A percentile compares a stretch with the other conserved stretches of the same genome.
Evolutionary conservation across 1,140 invertebrate species (phyloP).

Genomic region (Bemisia tabaci): DNA sequence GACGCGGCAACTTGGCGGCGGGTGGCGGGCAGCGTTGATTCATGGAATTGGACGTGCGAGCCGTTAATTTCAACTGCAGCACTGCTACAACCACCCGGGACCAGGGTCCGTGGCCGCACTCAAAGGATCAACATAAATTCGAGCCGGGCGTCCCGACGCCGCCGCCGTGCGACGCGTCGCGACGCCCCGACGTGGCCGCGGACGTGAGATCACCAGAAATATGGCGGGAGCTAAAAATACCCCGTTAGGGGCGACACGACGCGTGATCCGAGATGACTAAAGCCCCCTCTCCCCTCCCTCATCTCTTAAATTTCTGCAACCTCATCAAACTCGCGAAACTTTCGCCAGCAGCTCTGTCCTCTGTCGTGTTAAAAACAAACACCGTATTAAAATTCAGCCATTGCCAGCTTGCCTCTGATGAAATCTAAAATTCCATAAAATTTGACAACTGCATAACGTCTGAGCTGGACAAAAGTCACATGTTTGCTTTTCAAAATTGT

Average conservation of each 20-base stretch:
- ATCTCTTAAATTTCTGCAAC: neutral
- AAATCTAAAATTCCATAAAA: too few species aligned
- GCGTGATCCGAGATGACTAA: neutral
- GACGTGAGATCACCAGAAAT: neutral
- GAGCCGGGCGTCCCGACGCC: neutral
- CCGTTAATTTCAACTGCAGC: neutral
- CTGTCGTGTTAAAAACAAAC: too few species aligned
- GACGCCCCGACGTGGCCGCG: neutral
- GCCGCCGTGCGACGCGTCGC: too few species aligned
- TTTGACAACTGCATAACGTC: too few species aligned
- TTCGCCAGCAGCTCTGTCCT: too few species aligned
- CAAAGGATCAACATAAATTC: neutral
- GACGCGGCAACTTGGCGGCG: too few species aligned
- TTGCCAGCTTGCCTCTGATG: too few species aligned
- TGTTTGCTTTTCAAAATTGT: too few species aligned
- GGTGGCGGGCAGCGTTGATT: neutral
- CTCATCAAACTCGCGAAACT: neutral
- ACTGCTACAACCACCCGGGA: too few species aligned
- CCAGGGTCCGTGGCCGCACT: neutral
- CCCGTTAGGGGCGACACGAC: neutral
- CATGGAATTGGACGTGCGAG: neutral
- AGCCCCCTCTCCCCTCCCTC: neutral
- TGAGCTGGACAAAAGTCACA: too few species aligned
- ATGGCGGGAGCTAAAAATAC: neutral
- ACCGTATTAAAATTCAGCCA: too few species aligned